phyloP scores from a whole-genome alignment of 2,888 invertebrate genomes.

The Enchytraeus crypticus region DNA sequence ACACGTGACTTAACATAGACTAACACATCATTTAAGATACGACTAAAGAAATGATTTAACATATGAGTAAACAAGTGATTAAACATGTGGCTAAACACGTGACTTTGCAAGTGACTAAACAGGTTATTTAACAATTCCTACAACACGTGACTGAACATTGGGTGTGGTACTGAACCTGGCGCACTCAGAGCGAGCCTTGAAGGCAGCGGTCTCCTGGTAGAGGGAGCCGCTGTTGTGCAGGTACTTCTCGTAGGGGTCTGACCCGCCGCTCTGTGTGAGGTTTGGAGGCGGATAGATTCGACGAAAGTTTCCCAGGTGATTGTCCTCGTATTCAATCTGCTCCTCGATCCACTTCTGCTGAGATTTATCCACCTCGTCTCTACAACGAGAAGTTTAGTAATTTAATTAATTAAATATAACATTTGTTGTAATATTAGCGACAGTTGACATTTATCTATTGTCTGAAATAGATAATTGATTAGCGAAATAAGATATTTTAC shows the following conservation, averaged over 20 bases:
- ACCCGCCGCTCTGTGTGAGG: constrained; percentile 22
- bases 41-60: too few relatives aligned
- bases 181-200: constrained; percentile 45
- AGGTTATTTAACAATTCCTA: too few relatives aligned
- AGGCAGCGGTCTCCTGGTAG: constrained; percentile 49
- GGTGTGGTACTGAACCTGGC: constrained; percentile 38
- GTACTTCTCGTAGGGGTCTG: constrained; percentile 47
- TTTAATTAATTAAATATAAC: not conserved
- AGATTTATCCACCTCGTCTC: constrained; percentile 47
- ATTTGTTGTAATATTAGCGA: too few relatives aligned
- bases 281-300: constrained; percentile 42
- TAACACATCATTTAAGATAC: too few relatives aligned
- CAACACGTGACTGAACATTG: not conserved
- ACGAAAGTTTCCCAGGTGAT: constrained; percentile 47
- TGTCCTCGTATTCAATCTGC: constrained; percentile 44
- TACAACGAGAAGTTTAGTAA: constrained; percentile 21
- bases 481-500: too few relatives aligned
- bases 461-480: too few relatives aligned
- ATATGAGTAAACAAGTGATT: too few relatives aligned
- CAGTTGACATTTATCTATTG: too few relatives aligned
- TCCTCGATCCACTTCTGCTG: constrained; percentile 42
- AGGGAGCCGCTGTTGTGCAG: constrained; percentile 47
- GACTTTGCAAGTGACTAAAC: too few relatives aligned
- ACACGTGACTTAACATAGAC: too few relatives aligned
- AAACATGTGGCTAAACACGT: too few relatives aligned